Evolutionary conservation across 2,113 vertebrate genomes (phyloP).

Genomic region (Struthio camelus): DNA sequence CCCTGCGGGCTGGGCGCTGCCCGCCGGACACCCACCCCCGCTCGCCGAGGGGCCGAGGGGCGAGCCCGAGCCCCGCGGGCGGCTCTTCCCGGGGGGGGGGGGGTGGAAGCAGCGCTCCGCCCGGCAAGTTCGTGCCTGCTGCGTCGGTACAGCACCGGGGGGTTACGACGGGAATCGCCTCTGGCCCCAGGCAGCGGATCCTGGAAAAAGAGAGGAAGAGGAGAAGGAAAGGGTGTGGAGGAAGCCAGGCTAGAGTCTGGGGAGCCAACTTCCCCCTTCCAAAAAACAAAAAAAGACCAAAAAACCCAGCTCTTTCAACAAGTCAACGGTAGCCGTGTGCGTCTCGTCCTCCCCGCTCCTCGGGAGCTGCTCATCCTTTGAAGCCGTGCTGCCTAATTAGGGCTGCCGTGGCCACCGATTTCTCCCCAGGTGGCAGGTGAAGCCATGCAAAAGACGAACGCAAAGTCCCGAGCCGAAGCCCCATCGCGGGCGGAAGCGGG

Average conservation of each 20-base stretch:
- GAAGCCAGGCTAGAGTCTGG: background rate
- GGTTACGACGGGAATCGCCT: background rate
- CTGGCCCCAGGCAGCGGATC: background rate
- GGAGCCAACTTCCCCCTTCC: conserved; percentile 3
- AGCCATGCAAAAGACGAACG: background rate
- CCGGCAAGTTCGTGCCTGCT: too few relatives aligned
- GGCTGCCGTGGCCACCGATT: background rate
- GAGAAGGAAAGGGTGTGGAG: conserved; percentile 49
- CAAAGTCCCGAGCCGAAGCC: background rate
- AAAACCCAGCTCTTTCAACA: background rate
- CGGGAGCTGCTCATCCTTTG: background rate
- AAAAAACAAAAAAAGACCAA: background rate
- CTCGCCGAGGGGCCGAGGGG: too few relatives aligned
- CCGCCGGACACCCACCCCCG: too few relatives aligned
- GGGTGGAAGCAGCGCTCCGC: too few relatives aligned
- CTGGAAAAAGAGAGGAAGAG: background rate
- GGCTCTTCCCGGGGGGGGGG: background rate
- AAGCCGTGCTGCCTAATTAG: background rate
- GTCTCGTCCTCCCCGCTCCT: background rate
- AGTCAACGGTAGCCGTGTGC: background rate
- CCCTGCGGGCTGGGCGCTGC: too few relatives aligned
- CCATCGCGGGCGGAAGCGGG: background rate
- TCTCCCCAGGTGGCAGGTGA: background rate
- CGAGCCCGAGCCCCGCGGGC: background rate
- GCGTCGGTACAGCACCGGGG: background rate